Percentiles rank a stretch among this genome's conserved stretches.
These are phyloP conservation scores for Carduelis carduelis DNA, from an alignment of 2,797 vertebrate species.

Conservation along the genomic window DNA sequence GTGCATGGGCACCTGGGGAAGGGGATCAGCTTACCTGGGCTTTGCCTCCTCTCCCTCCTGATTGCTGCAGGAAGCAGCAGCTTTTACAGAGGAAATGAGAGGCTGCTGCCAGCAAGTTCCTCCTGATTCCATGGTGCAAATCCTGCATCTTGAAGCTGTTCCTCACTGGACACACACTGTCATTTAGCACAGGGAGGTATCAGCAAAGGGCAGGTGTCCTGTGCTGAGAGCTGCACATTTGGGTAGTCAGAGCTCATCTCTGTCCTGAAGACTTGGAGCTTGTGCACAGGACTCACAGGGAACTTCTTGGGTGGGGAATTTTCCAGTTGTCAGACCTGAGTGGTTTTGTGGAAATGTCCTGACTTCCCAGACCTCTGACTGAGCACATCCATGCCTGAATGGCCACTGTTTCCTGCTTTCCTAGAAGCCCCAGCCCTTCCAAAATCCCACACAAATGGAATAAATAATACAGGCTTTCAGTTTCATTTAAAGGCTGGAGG, in stretches of 20 bases:
- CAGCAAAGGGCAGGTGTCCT: background rate
- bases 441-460: background rate
- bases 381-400: background rate
- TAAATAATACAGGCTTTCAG: background rate
- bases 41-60: background rate
- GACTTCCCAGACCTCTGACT: background rate
- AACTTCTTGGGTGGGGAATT: background rate
- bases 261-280: background rate
- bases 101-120: background rate
- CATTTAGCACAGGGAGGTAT: background rate
- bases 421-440: background rate
- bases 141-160: background rate
- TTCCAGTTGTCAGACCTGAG: background rate
- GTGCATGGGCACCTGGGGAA: background rate
- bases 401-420: background rate
- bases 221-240: background rate
- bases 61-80: background rate
- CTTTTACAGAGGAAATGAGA: background rate
- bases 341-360: background rate
- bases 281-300: background rate
- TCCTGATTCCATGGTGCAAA: background rate
- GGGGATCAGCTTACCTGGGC: background rate
- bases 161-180: rapidly evolving
- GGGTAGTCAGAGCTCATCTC: background rate
- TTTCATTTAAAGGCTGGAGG: background rate